Conservation (phyloP, 2,113 vertebrate species). For the Eurystomus gularis region DNA sequence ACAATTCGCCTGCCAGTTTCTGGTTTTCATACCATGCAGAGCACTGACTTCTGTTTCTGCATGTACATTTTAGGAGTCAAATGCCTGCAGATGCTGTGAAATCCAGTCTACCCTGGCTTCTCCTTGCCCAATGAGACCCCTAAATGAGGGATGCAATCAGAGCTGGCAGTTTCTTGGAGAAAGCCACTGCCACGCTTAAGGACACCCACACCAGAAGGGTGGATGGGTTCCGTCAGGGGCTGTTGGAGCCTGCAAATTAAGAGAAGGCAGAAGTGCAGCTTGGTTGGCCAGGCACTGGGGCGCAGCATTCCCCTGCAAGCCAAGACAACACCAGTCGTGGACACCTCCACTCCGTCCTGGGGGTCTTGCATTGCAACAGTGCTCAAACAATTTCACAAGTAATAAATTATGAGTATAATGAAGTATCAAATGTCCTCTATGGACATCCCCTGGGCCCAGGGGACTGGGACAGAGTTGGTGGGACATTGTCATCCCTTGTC, state of each 20-base stretch:
- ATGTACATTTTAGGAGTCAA: accelerated
- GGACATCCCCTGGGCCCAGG: neutral
- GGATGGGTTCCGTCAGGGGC: neutral
- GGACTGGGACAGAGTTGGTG: neutral
- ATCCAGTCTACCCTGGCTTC: neutral
- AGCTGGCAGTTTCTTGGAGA: neutral
- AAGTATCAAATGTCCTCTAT: neutral
- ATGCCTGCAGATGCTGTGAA: neutral
- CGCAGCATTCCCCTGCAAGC: neutral
- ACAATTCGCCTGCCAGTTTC: neutral
- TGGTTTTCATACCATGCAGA: neutral
- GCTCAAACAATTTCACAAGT: neutral
- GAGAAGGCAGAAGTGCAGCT: neutral
- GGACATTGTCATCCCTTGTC: neutral
- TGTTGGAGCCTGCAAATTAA: neutral
- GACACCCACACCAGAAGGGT: neutral
- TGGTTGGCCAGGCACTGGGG: neutral
- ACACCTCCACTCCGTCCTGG: neutral
- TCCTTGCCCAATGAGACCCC: neutral
- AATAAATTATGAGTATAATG: neutral
- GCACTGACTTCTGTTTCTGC: neutral
- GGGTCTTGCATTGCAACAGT: neutral
- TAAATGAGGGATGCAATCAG: too few relatives aligned
- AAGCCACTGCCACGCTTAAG: neutral
- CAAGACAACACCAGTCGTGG: neutral